Percentiles rank a stretch among this genome's conserved stretches.
These are phyloP conservation scores for Sisyra nigra DNA, from an alignment of 2,888 invertebrate species.

Conservation along the genomic window DNA sequence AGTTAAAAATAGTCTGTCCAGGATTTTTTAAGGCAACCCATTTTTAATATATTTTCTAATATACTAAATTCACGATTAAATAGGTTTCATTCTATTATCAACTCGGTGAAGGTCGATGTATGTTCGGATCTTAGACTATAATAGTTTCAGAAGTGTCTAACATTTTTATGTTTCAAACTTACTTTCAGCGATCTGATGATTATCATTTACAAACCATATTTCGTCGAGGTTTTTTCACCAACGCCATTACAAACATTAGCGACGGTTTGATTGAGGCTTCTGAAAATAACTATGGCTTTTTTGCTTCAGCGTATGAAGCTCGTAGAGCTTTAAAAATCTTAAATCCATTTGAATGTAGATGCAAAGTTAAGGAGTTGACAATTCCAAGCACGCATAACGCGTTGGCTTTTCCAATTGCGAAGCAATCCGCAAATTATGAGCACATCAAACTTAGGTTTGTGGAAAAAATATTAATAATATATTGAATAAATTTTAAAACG, in stretches of 20 bases:
- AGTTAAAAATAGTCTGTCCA: no score
- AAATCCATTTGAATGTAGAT: slow-evolving; percentile 1
- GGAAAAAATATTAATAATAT: no score
- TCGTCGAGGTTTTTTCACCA: slow-evolving; percentile 4
- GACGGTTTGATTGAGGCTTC: slow-evolving; percentile 4
- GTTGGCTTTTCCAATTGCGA: slow-evolving; percentile 2
- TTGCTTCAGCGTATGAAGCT: background rate
- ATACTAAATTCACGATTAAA: no score
- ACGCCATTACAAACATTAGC: background rate
- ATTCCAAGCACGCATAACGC: background rate
- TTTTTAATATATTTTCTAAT: no score
- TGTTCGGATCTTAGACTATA: no score
- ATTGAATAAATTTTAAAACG: no score
- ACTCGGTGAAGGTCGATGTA: no score
- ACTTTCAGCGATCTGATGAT: background rate
- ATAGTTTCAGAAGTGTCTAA: no score
- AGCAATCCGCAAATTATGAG: slow-evolving; percentile 1
- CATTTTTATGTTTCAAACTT: no score
- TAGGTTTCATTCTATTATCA: no score
- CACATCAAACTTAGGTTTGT: slow-evolving; percentile 2
- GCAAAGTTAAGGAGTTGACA: background rate
- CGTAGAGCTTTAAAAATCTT: background rate
- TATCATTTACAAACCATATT: slow-evolving; percentile 1
- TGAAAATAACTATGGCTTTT: slow-evolving; percentile 1
- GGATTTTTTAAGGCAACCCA: no score